Conservation (phyloP, 1,140 invertebrate genomes). For the Psilanteris sp. region DNA sequence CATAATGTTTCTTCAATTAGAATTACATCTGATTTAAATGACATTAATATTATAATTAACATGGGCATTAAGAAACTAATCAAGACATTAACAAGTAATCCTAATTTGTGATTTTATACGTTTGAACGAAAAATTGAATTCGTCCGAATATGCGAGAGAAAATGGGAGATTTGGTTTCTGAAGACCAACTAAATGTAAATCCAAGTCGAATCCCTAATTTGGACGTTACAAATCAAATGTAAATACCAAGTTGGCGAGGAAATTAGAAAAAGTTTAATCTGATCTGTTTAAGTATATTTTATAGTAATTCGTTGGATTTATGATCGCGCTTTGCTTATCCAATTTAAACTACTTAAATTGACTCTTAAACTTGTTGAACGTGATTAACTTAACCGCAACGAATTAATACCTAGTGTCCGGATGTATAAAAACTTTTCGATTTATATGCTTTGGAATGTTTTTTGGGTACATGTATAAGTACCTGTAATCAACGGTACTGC, state of each 20-base stretch:
- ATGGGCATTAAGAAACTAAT: neutral
- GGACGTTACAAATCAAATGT: constrained; percentile 8
- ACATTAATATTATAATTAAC: constrained; percentile 29
- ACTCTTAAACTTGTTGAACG: constrained; percentile 44
- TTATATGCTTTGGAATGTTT: constrained; percentile 11
- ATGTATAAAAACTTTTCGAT: constrained; percentile 23
- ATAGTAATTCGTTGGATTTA: constrained; percentile 19
- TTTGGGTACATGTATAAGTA: constrained; percentile 7
- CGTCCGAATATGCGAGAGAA: too few species aligned
- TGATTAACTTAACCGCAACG: constrained; percentile 33
- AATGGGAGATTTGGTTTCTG: too few species aligned
- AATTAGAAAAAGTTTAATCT: constrained; percentile 23
- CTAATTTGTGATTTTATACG: constrained; percentile 17
- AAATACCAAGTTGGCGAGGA: neutral
- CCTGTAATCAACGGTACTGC: constrained; percentile 31
- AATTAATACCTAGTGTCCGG: constrained; percentile 21
- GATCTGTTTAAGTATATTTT: constrained; percentile 10
- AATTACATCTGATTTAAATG: constrained; percentile 23
- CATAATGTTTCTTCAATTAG: constrained; percentile 6
- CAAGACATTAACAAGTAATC: constrained; percentile 1
- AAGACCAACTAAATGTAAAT: too few species aligned
- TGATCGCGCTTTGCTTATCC: constrained; percentile 19
- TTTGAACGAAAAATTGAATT: constrained; percentile 39
- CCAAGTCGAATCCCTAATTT: constrained; percentile 24
- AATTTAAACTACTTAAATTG: constrained; percentile 40